Evolutionary conservation across 1,140 invertebrate genomes (phyloP).

Genomic region (Sinella curviseta): DNA sequence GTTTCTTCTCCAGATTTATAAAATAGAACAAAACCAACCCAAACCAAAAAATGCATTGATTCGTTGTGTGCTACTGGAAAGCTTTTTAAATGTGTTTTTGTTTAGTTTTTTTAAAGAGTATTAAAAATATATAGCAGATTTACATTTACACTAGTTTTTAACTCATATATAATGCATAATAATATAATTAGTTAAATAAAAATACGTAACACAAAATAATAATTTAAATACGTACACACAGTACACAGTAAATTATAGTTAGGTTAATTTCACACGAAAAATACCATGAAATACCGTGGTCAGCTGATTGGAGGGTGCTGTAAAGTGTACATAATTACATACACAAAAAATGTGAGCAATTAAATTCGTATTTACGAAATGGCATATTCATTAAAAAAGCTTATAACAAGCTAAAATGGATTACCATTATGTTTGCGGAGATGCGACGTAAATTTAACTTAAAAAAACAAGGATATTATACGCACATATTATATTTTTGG

Average conservation of each 20-base stretch:
- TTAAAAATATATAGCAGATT: not conserved
- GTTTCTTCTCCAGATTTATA: too few species aligned
- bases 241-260: not conserved
- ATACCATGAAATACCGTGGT: slow-evolving; percentile 19
- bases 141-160: not conserved
- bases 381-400: not conserved
- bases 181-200: too few species aligned
- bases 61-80: not conserved
- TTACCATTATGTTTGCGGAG: too few species aligned
- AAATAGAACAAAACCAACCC: not conserved
- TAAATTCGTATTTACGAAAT: not conserved
- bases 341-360: not conserved
- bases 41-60: not conserved
- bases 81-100: not conserved
- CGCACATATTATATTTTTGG: too few species aligned
- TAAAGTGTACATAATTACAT: slow-evolving; percentile 10
- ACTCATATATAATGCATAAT: too few species aligned
- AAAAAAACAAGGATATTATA: too few species aligned
- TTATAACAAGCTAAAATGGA: too few species aligned
- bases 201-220: too few species aligned
- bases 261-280: not conserved
- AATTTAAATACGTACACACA: not conserved
- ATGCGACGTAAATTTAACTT: too few species aligned
- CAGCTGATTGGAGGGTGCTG: slow-evolving; percentile 30
- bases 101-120: not conserved